phyloP scores from a whole-genome alignment of 1,140 invertebrate genomes.

The Eriosoma lanigerum region DNA sequence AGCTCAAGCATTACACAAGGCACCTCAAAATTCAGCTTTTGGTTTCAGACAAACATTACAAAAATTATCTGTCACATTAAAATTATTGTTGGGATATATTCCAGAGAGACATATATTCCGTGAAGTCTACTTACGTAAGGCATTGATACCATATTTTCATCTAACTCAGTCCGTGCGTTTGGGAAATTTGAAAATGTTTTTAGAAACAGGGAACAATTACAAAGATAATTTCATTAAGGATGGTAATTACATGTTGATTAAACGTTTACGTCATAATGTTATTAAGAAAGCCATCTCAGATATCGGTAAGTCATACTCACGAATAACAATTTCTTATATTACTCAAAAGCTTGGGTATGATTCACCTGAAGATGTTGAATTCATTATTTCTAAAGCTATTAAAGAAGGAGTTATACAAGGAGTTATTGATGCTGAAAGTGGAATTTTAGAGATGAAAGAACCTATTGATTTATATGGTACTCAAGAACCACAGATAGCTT shows the following conservation, averaged over 20 bases:
- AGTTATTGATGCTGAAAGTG: slow-evolving; percentile 89
- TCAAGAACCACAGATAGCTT: slow-evolving; percentile 92
- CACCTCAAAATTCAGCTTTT: slow-evolving; percentile 93
- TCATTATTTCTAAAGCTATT: slow-evolving; percentile 99
- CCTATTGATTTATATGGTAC: slow-evolving; percentile 97
- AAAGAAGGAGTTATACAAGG: slow-evolving; percentile 98
- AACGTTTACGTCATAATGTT: slow-evolving; percentile 95
- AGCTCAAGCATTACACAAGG: slow-evolving; percentile 91
- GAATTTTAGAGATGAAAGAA: slow-evolving; percentile 96
- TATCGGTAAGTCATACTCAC: slow-evolving; percentile 94
- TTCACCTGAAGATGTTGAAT: slow-evolving; percentile 96
- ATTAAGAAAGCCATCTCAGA: slow-evolving; percentile 98
- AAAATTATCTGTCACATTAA: slow-evolving; percentile 93
- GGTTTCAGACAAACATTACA: slow-evolving; percentile 99
- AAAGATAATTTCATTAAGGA: slow-evolving; percentile 84
- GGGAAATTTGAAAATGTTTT: slow-evolving; percentile 92
- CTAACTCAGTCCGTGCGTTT: slow-evolving; percentile 95
- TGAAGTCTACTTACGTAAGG: slow-evolving; percentile 80
- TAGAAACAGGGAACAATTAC: slow-evolving; percentile 88
- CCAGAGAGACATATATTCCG: slow-evolving; percentile 88
- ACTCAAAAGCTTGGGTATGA: slow-evolving; percentile 92
- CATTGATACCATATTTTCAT: slow-evolving; percentile 94
- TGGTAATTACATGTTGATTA: slow-evolving; percentile 92
- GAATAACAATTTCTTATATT: slow-evolving; percentile 93
- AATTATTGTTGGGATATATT: slow-evolving; percentile 94